Conservation (phyloP, 1,140 invertebrate species). For the Drosophila virilis region DNA sequence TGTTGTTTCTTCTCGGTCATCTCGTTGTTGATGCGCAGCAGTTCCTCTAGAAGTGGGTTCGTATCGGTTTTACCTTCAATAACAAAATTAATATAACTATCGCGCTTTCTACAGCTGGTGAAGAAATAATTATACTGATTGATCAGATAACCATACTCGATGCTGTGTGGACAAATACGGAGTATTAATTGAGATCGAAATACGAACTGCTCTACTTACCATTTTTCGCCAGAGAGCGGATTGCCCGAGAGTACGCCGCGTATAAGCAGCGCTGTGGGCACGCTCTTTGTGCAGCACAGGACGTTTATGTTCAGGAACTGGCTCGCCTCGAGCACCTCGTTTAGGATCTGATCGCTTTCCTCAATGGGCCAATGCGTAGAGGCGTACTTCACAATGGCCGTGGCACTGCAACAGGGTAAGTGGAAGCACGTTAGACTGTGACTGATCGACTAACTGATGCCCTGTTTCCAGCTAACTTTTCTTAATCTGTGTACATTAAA, state of each 20-base stretch:
- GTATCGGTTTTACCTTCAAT: conserved; percentile 18
- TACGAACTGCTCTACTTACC: neutral
- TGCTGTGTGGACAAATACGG: conserved; percentile 1
- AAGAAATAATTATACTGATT: conserved; percentile 38
- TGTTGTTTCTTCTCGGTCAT: conserved; percentile 35
- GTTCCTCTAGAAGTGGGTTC: conserved; percentile 16
- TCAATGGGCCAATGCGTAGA: neutral
- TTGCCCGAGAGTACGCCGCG: conserved; percentile 27
- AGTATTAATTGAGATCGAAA: neutral
- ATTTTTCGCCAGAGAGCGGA: conserved; percentile 19
- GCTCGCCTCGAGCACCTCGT: conserved; percentile 25
- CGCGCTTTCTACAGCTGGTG: conserved; percentile 30
- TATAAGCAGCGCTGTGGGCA: conserved; percentile 23
- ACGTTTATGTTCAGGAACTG: conserved; percentile 20
- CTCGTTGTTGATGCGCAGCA: conserved; percentile 42
- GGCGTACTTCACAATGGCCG: conserved; percentile 25
- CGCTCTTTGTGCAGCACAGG: conserved; percentile 6
- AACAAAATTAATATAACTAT: conserved; percentile 32
- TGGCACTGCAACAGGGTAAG: conserved; percentile 10
- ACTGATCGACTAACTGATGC: neutral
- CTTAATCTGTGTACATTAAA: too few species aligned
- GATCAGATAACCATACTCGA: conserved; percentile 33
- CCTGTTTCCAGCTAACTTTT: neutral
- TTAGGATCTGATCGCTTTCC: conserved; percentile 20
- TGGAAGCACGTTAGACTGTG: neutral